Base-by-base conservation (phyloP, 2,888 invertebrate genomes). In the Frankliniella fusca region DNA sequence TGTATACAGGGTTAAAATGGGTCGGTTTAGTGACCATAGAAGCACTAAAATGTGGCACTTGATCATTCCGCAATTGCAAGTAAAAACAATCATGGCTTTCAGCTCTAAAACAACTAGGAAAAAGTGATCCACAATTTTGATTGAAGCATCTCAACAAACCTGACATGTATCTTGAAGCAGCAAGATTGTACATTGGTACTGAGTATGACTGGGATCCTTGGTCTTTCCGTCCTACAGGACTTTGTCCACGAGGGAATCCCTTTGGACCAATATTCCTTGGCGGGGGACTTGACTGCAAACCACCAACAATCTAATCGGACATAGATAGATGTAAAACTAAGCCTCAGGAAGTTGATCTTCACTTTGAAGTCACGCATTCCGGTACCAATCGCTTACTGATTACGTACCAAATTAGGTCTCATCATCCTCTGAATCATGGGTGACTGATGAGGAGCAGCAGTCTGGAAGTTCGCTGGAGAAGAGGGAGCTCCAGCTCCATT, bases 111-210 rank as follows among this genome's bases (percentile, higher is more conserved):
- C 38, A 38, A 38, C 38, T 38, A 38, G 5, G 38, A 38, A 38
- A 15, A 20, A 54, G 54, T 20, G 54, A 15, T 20, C 20, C 54
- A 54, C 54, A 54, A 20, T 54, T 15, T 20, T 20, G 20, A 54
- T 20, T 54, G 54, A 20, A 54, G 20, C 20, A 5, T 20, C 54
- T 54, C 20, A 8, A 76, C 70, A 76, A 23, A 76, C 70, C 70
- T 27, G 70, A 76, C 70, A 76, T 76, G 70, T 76, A 76, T 76
- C 70, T 76, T n/a, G 70, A 76, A 23, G 70, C 70, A 27, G 70
- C 70, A 27, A 76, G 27, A 76, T 76, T 76, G 70, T 76, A 76
- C 70, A 76, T 76, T 0, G 70, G 70, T 12, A 76, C 27, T 23
- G 70, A 76, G 27, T 76, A 76, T 27, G 70, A 12, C 27, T n/a